Evolutionary conservation across 1,140 invertebrate species (phyloP).

Genomic region (Cydia pomonella): DNA sequence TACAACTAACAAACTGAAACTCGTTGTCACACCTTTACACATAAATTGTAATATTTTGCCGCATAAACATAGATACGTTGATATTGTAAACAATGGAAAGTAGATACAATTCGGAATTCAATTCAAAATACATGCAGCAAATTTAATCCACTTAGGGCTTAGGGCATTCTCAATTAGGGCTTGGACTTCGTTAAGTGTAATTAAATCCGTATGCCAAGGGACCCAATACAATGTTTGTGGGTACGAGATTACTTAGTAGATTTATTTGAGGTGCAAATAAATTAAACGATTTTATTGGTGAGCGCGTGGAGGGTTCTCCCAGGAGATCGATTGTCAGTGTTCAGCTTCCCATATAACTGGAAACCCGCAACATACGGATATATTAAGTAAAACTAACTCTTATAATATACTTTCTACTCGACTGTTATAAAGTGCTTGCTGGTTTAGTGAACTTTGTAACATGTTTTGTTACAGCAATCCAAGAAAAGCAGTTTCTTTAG

Average conservation of each 20-base stretch:
- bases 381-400: neutral
- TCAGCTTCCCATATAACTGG: neutral
- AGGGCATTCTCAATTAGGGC: conserved; percentile 16
- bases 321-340: neutral
- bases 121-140: conserved; percentile 7
- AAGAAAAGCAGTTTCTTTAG: too few relatives aligned
- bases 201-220: conserved; percentile 13
- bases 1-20: conserved; percentile 1
- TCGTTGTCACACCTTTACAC: neutral
- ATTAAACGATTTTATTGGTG: conserved; percentile 30
- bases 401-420: neutral
- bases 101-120: conserved; percentile 2
- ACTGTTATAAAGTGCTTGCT: too few relatives aligned
- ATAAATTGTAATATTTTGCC: conserved; percentile 7
- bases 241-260: neutral
- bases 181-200: conserved; percentile 1
- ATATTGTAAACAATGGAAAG: conserved; percentile 16
- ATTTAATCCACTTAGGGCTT: conserved; percentile 8
- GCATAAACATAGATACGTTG: neutral
- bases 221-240: conserved; percentile 18
- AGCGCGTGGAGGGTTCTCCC: conserved; percentile 5
- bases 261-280: conserved; percentile 30
- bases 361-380: neutral
- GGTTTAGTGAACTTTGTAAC: too few relatives aligned
- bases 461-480: too few relatives aligned